These are phyloP conservation scores for Aproaerema taeniolella DNA, from an alignment of 2,888 invertebrate genomes.

Conservation along the genomic window DNA sequence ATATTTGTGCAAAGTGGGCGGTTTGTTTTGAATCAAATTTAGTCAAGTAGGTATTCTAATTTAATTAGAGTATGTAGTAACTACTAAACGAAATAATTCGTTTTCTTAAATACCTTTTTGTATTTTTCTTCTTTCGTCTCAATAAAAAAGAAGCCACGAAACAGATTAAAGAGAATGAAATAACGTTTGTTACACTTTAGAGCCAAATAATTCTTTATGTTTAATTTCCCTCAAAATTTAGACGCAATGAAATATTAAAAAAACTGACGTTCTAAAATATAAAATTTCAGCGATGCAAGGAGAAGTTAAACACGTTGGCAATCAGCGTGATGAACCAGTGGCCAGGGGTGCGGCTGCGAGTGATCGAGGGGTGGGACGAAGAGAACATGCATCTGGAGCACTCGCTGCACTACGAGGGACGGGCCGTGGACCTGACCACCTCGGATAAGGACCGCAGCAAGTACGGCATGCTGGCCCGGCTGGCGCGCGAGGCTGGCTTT, in stretches of 20 bases:
- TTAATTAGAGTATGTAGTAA: too few species aligned
- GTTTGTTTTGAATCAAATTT: not conserved
- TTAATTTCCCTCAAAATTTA: too few species aligned
- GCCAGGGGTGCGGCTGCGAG: constrained; percentile 95
- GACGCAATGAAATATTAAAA: too few species aligned
- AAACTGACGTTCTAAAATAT: too few species aligned
- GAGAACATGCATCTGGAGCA: constrained; percentile 86
- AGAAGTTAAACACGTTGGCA: constrained; percentile 95
- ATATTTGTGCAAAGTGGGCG: constrained; percentile 18
- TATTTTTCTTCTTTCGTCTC: too few species aligned
- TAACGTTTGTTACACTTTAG: too few species aligned
- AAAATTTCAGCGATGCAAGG: constrained; percentile 94
- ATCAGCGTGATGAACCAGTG: constrained; percentile 99
- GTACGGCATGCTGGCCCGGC: constrained; percentile 96
- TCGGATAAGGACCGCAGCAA: constrained; percentile 95
- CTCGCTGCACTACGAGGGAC: constrained; percentile 96
- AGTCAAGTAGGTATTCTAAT: too few species aligned
- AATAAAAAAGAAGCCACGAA: too few species aligned
- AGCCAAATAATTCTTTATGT: too few species aligned
- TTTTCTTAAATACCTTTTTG: too few species aligned
- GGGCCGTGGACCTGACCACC: constrained; percentile 97
- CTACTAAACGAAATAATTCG: too few species aligned
- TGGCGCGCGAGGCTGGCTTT: constrained; percentile 98
- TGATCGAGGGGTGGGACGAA: constrained; percentile 98
- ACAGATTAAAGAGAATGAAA: too few species aligned